Conservation (phyloP, 2,888 invertebrate genomes). For the Caenorhabditis macrosperma region DNA sequence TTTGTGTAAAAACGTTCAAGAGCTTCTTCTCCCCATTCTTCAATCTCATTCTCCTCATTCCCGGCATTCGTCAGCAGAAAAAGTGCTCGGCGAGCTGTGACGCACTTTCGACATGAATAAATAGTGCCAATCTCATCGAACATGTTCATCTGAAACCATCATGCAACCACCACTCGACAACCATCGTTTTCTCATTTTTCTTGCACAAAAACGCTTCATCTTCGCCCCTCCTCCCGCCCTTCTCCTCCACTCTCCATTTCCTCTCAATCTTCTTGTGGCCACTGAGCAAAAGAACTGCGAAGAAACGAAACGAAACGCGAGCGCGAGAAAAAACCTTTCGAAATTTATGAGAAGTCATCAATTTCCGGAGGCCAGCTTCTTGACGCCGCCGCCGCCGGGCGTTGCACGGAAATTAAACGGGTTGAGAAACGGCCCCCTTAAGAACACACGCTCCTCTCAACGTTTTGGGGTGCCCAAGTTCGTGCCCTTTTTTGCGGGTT, state of each 20-base stretch:
- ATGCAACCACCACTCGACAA: slow-evolving; percentile 21
- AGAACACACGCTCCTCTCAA: slow-evolving; percentile 27
- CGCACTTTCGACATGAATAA: slow-evolving; percentile 50
- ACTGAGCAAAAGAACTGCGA: not conserved
- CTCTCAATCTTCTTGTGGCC: not conserved
- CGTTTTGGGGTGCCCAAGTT: not conserved
- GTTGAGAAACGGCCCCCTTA: not conserved
- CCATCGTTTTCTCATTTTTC: not conserved
- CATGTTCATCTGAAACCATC: slow-evolving; percentile 46
- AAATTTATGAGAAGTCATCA: slow-evolving; percentile 5
- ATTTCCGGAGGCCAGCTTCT: not conserved
- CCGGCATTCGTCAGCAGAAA: too few species aligned
- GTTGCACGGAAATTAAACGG: not conserved
- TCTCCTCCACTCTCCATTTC: too few species aligned
- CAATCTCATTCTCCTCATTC: not conserved
- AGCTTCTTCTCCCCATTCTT: not conserved
- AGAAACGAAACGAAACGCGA: too few species aligned
- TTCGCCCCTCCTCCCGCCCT: not conserved
- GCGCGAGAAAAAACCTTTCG: slow-evolving; percentile 2
- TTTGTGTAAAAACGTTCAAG: too few species aligned
- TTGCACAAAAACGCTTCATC: not conserved
- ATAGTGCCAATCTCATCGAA: slow-evolving; percentile 34
- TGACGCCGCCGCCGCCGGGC: not conserved
- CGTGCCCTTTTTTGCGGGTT: not conserved
- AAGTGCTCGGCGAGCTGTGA: slow-evolving; percentile 18